phyloP scores from a whole-genome alignment of 2,797 vertebrate species.

The Clarias laeviceps region DNA sequence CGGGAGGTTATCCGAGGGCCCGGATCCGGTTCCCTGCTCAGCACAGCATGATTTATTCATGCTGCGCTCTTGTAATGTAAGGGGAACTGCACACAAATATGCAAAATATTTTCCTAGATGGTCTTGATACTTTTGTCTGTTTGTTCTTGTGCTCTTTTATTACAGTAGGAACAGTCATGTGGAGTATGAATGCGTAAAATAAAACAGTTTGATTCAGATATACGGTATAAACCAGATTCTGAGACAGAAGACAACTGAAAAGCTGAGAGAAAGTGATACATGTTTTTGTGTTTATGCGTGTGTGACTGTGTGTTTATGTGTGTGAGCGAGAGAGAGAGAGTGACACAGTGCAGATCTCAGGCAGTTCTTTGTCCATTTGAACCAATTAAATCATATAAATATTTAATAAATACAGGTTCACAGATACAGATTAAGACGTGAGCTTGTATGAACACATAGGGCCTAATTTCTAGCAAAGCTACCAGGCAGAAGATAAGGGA shows the following conservation, averaged over 20 bases:
- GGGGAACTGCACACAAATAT: background rate
- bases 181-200: background rate
- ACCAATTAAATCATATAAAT: background rate
- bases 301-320: background rate
- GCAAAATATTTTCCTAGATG: slow-evolving; percentile 2
- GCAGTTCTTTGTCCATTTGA: background rate
- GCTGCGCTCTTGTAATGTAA: background rate
- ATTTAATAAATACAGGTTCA: background rate
- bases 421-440: background rate
- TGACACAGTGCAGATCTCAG: background rate
- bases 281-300: background rate
- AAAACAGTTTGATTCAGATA: background rate
- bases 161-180: background rate
- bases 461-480: slow-evolving; percentile 32
- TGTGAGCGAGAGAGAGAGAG: background rate
- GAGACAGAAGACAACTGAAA: background rate
- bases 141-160: background rate
- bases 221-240: background rate
- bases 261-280: slow-evolving; percentile 25
- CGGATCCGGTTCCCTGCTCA: slow-evolving; percentile 41
- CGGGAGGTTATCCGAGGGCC: slow-evolving; percentile 21
- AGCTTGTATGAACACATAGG: background rate
- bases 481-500: slow-evolving; percentile 44
- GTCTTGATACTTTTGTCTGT: background rate
- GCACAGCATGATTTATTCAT: slow-evolving; percentile 42